Evolutionary conservation across 2,797 vertebrate species (phyloP), one percentile per base, ranked within the genome.

Genomic region (Mormyrus hasselquistii): DNA sequence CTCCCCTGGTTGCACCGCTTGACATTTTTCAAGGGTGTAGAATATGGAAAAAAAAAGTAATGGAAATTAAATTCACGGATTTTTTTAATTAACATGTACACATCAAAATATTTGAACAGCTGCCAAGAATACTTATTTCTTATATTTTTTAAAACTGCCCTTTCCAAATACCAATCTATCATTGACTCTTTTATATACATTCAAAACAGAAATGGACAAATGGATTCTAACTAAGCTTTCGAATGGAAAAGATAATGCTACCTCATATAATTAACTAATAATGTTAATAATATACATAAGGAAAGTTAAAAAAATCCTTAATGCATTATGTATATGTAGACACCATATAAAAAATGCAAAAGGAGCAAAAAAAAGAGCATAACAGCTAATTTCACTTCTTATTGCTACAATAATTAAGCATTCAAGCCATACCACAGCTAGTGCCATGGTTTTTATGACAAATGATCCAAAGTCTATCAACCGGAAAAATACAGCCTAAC

Each of bases 381-480:
- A 84, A 16, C 90, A 90, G 87, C 47, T 90, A 4, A 0, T 86
- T 49, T 34, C 14, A 5, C 86, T 87, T 91, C 88, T 65, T 88
- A 57, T 86, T 91, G 82, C 79, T 90, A 90, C 91, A 92, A 92
- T 94, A 95, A 96, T 96, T 95, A 96, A 95, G 90, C 88, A 95
- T 94, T 94, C 95, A 93, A 90, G 90, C 87, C 25, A 92, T 90
- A 91, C 82, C 95, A 94, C 93, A 94, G 93, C 93, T 93, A 88
- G 91, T 88, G 92, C 91, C 94, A 95, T 94, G 92, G 94, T 94
- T 95, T 90, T 95, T 93, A 93, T 96, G 94, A 96, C 94, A 96
- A 95, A 96, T 92, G 92, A 94, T 94, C 91, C 73, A 93, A 93
- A 95, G 5, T 88, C 69, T 93, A 94, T 94, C 94, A 96, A 93